Evolutionary conservation across 2,797 vertebrate genomes (phyloP).

Genomic region (Stomatorhinus walkeri): DNA sequence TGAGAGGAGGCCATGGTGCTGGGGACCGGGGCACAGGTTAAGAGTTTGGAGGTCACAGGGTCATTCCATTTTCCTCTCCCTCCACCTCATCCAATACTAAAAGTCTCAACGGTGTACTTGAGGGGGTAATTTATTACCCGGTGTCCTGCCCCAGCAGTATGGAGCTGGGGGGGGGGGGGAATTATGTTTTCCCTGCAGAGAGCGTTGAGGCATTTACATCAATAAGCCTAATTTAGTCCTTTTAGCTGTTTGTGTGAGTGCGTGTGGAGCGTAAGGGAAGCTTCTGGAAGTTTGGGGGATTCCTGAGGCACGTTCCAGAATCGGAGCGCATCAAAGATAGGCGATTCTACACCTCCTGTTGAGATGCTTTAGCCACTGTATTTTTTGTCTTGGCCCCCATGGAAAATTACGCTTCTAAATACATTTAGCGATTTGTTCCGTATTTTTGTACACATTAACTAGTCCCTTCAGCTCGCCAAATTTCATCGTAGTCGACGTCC

Average conservation of each 20-base stretch:
- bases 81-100: conserved; percentile 48
- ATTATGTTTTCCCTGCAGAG: conserved; percentile 21
- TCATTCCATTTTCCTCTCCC: conserved; percentile 61
- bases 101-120: conserved; percentile 58
- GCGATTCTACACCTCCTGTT: neutral
- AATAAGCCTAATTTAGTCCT: conserved; percentile 22
- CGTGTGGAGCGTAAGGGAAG: neutral
- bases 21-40: conserved; percentile 60
- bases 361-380: neutral
- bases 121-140: conserved; percentile 65
- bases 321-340: neutral
- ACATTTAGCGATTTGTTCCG: neutral
- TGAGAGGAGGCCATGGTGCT: conserved; percentile 52
- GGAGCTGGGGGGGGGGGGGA: conserved; percentile 27
- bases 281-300: neutral
- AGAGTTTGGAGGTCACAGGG: conserved; percentile 63
- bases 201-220: neutral
- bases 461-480: neutral
- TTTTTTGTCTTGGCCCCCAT: neutral
- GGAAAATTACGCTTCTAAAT: neutral
- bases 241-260: neutral
- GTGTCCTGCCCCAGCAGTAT: conserved; percentile 42
- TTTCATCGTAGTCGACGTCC: neutral
- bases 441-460: neutral
- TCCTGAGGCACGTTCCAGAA: neutral